phyloP scores from a whole-genome alignment of 2,797 vertebrate species.

The Phataginus tricuspis region DNA sequence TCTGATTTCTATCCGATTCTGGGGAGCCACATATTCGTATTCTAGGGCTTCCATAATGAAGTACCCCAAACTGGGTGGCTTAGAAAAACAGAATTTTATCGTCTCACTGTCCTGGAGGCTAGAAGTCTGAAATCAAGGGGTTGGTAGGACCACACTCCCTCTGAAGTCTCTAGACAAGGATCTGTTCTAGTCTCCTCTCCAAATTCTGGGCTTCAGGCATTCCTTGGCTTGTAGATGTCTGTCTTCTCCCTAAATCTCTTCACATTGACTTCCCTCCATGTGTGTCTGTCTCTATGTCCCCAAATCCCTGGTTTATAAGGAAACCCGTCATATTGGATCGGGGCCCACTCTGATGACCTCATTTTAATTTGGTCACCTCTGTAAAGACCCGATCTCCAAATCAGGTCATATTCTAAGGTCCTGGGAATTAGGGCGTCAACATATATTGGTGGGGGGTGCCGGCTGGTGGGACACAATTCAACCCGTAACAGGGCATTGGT shows the following conservation, averaged over 20 bases:
- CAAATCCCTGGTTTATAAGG: neutral
- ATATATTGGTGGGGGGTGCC: neutral
- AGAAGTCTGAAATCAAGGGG: neutral
- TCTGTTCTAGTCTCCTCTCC: neutral
- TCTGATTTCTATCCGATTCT: neutral
- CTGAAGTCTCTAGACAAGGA: neutral
- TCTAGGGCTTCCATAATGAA: neutral
- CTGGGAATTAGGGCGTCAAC: neutral
- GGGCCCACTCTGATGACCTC: neutral
- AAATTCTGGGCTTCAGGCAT: neutral
- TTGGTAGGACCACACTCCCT: neutral
- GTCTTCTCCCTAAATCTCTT: neutral
- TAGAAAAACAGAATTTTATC: neutral
- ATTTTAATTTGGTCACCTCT: neutral
- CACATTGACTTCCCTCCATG: too few species aligned
- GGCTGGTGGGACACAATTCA: neutral
- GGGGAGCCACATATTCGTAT: neutral
- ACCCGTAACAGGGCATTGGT: neutral
- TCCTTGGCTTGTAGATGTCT: neutral
- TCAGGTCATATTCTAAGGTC: neutral
- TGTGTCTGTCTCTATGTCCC: neutral
- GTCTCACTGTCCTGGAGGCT: neutral
- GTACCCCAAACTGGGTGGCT: neutral
- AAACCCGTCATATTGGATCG: neutral
- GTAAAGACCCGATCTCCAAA: neutral